These are phyloP conservation scores for Eristalis arbustorum DNA, from an alignment of 2,888 invertebrate species.

Conservation along the genomic window DNA sequence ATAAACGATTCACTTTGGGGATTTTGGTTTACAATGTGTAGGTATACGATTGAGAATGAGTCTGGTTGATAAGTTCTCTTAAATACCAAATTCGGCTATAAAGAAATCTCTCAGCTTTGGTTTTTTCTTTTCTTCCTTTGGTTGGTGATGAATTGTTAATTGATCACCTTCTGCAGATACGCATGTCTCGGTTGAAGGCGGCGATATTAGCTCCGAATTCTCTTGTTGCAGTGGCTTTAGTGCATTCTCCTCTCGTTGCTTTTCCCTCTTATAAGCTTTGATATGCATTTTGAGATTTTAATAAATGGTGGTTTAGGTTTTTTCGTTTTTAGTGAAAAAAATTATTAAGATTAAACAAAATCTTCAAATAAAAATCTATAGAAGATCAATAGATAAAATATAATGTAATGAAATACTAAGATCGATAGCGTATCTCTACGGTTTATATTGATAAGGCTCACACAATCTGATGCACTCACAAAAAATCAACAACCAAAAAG, in stretches of 20 bases:
- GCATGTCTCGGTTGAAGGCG: constrained; percentile 76
- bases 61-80: constrained; percentile 20
- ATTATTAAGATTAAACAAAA: constrained; percentile 34
- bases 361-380: constrained; percentile 28
- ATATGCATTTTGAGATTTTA: neutral
- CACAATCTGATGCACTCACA: constrained; percentile 21
- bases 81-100: constrained; percentile 90
- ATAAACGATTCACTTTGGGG: neutral
- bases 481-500: constrained; percentile 13
- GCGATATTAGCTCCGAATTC: constrained; percentile 76
- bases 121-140: constrained; percentile 90
- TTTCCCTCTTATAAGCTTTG: constrained; percentile 78
- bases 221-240: constrained; percentile 77
- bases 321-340: constrained; percentile 12
- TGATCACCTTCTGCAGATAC: constrained; percentile 79
- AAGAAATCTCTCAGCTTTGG: constrained; percentile 93
- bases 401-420: neutral
- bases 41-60: constrained; percentile 49
- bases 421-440: constrained; percentile 13
- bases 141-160: constrained; percentile 83
- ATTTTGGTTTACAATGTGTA: constrained; percentile 20
- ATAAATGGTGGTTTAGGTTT: neutral
- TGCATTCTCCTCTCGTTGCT: constrained; percentile 78
- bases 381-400: constrained; percentile 5
- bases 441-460: constrained; percentile 1